Evolutionary conservation across 2,113 vertebrate genomes (phyloP), one percentile per base, ranked within the genome.

Genomic region (Rhineura floridana): DNA sequence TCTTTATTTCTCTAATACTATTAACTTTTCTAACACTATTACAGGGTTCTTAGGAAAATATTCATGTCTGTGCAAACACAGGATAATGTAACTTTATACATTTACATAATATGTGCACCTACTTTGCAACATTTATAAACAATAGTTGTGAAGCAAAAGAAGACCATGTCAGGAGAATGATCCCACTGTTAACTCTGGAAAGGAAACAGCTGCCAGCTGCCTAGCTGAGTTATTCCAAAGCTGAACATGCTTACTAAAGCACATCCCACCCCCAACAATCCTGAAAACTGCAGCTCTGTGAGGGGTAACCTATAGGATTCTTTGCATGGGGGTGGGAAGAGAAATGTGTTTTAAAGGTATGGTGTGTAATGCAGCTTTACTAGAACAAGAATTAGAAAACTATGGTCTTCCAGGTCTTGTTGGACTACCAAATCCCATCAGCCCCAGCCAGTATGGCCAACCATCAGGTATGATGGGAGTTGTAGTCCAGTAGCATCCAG

Each of bases 21-120:
- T n/a, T 33, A 70, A 21, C 10, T 42, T 52, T 12, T 33, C 48
- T 70, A 55, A 19, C 50, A 23, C 48, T 87, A 46, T 63, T 9
- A 63, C 48, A 33, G 48, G 70, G 69, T 6, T 65, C 42, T 59
- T 39, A 75, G 13, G 42, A 46, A 23, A 81, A 48, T 67, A 50
- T 36, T 48, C 42, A 85, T 48, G 55, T 62, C 39, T 13, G 1
- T 46, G 42, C 55, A 28, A 65, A 67, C 48, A 17, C 33, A 50
- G 21, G 46, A 36, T 65, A 28, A 28, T 28, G 67, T 19, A 28
- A 62, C 52, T 72, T 70, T 0, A 0, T 25, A 33, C 33, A 72
- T 89, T 85, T 89, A 52, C 19, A 87, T 87, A 73, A 84, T 79
- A 92, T 94, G 94, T 2, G 44, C 93, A 88, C 33, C 6, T 21